Evolutionary conservation across 2,113 vertebrate genomes (phyloP).

Genomic region (Caranx melampygus): DNA sequence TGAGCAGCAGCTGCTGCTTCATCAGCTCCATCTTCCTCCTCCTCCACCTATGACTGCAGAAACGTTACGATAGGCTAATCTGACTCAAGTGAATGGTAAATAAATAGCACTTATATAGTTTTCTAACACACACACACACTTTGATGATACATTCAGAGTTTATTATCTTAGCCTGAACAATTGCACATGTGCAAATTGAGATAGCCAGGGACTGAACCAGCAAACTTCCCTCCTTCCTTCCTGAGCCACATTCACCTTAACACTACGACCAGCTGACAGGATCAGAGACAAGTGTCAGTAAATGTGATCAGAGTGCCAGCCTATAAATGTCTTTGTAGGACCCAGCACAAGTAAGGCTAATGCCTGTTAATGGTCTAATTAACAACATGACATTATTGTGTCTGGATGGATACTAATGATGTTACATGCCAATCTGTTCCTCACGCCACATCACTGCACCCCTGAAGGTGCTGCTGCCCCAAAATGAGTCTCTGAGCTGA

Average conservation of each 20-base stretch:
- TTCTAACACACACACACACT: too few species aligned
- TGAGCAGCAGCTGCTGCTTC: slow-evolving; percentile 35
- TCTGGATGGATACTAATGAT: slow-evolving; percentile 62
- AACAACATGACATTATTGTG: slow-evolving; percentile 64
- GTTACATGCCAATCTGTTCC: slow-evolving; percentile 51
- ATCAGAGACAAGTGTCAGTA: slow-evolving; percentile 39
- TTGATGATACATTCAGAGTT: too few species aligned
- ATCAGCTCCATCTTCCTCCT: slow-evolving; percentile 33
- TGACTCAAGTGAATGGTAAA: too few species aligned
- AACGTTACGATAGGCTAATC: background rate
- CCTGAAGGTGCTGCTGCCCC: slow-evolving; percentile 8
- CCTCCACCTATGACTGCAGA: background rate
- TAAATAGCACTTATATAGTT: too few species aligned
- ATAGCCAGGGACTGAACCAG: too few species aligned
- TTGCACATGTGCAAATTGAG: too few species aligned
- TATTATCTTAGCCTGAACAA: too few species aligned
- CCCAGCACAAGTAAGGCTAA: slow-evolving; percentile 47
- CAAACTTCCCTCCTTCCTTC: too few species aligned
- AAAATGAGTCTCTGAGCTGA: slow-evolving; percentile 39
- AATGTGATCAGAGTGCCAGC: slow-evolving; percentile 44
- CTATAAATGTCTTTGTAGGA: slow-evolving; percentile 52
- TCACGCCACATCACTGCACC: slow-evolving; percentile 23
- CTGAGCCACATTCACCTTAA: too few species aligned
- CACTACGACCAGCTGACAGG: slow-evolving; percentile 14
- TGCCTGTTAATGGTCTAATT: slow-evolving; percentile 67